phyloP scores from a whole-genome alignment of 2,797 vertebrate species.

The Labroides dimidiatus region DNA sequence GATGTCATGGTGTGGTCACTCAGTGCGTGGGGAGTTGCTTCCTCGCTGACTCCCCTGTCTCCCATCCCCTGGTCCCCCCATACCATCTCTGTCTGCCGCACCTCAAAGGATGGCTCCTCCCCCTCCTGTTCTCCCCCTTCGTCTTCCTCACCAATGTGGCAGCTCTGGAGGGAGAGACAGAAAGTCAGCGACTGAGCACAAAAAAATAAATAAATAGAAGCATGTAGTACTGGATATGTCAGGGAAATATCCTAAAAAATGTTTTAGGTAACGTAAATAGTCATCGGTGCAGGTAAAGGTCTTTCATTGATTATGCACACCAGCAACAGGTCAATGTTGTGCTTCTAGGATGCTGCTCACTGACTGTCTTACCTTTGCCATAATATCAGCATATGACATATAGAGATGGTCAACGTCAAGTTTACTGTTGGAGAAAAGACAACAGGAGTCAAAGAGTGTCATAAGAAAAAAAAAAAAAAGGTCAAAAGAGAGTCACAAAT shows the following conservation, averaged over 20 bases:
- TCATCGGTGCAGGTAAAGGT: too few species aligned
- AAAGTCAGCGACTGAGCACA: background rate
- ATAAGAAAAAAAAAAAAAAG: background rate
- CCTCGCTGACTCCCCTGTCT: slow-evolving; percentile 78
- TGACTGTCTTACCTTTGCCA: slow-evolving; percentile 90
- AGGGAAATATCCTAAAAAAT: too few species aligned
- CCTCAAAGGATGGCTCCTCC: slow-evolving; percentile 91
- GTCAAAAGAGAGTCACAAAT: background rate
- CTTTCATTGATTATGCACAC: background rate
- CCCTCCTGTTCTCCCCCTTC: slow-evolving; percentile 86
- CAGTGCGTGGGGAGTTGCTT: slow-evolving; percentile 72
- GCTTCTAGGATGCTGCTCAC: background rate
- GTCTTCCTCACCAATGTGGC: slow-evolving; percentile 91
- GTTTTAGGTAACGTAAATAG: too few species aligned
- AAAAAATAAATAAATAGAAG: background rate
- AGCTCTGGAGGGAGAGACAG: slow-evolving; percentile 85
- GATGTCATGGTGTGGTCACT: slow-evolving; percentile 77
- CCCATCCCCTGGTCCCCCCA: slow-evolving; percentile 85
- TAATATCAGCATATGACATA: slow-evolving; percentile 96
- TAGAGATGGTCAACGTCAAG: slow-evolving; percentile 94
- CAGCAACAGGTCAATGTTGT: background rate
- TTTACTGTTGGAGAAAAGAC: slow-evolving; percentile 83
- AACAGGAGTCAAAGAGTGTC: background rate
- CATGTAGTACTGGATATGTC: too few species aligned
- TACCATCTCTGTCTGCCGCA: slow-evolving; percentile 88